Conservation (phyloP, 2,797 vertebrate species). For the Emys orbicularis region DNA sequence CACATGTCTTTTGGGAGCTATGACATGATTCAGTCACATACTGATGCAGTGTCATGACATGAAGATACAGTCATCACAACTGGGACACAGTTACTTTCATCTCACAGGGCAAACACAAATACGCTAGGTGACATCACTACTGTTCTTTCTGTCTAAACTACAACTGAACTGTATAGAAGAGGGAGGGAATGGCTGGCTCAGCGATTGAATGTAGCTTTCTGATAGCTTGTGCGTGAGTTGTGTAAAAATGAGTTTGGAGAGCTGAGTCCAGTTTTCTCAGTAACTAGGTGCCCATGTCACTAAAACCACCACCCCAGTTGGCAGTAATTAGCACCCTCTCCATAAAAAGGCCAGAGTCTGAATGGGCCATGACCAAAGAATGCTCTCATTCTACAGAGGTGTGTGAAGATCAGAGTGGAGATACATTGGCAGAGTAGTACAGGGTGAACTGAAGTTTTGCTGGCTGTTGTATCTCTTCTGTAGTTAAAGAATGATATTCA, state of each 20-base stretch:
- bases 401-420: background rate
- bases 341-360: slow-evolving; percentile 44
- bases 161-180: background rate
- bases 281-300: background rate
- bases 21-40: background rate
- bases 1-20: background rate
- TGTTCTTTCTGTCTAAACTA: background rate
- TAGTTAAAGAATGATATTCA: background rate
- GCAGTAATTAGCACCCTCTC: slow-evolving; percentile 28
- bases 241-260: background rate
- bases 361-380: fast-evolving
- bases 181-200: fast-evolving
- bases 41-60: fast-evolving
- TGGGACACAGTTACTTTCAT: background rate
- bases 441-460: background rate
- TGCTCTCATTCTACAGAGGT: background rate
- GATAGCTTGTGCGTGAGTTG: fast-evolving
- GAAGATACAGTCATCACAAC: fast-evolving
- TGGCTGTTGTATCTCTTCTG: background rate
- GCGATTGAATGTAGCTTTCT: background rate
- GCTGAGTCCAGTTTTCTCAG: background rate
- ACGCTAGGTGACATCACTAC: background rate
- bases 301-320: background rate
- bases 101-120: fast-evolving
- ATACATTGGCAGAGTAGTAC: fast-evolving